Evolutionary conservation across 37 sponge, comb jelly and placozoan species (phyloP).

Genomic region (Oopsacas minuta): DNA sequence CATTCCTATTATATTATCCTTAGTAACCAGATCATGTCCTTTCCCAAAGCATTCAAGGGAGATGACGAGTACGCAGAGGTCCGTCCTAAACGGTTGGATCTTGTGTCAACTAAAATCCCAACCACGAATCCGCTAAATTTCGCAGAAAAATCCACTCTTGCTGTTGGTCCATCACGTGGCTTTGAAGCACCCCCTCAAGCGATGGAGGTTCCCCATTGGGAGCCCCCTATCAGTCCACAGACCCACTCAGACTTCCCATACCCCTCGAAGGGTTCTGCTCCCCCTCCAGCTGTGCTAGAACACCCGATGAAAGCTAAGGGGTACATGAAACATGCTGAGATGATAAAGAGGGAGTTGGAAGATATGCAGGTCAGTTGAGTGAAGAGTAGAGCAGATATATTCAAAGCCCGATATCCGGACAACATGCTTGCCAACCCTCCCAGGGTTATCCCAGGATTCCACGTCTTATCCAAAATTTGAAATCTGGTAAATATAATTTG

Average conservation of each 20-base stretch:
- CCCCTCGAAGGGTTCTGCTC: background rate
- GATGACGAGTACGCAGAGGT: background rate
- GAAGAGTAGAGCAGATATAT: too few species aligned
- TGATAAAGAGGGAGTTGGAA: background rate
- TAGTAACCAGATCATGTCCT: background rate
- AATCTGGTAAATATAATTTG: too few species aligned
- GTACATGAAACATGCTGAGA: conserved; percentile 8
- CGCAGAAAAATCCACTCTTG: background rate
- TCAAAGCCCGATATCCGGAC: too few species aligned
- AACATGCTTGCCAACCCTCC: too few species aligned
- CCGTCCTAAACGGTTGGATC: background rate
- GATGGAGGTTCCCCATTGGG: background rate
- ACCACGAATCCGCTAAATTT: background rate
- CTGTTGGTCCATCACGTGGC: background rate
- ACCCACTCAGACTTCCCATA: background rate
- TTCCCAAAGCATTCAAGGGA: background rate
- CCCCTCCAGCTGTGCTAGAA: background rate
- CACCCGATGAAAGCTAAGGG: conserved; percentile 10
- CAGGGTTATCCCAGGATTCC: too few species aligned
- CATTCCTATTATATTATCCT: background rate
- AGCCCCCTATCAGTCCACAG: background rate
- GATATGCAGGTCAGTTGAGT: background rate
- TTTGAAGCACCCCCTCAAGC: background rate
- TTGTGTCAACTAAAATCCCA: background rate
- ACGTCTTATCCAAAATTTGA: too few species aligned